Base-by-base conservation (phyloP, 2,797 vertebrate genomes). In the Hapalemur alaotrensis region DNA sequence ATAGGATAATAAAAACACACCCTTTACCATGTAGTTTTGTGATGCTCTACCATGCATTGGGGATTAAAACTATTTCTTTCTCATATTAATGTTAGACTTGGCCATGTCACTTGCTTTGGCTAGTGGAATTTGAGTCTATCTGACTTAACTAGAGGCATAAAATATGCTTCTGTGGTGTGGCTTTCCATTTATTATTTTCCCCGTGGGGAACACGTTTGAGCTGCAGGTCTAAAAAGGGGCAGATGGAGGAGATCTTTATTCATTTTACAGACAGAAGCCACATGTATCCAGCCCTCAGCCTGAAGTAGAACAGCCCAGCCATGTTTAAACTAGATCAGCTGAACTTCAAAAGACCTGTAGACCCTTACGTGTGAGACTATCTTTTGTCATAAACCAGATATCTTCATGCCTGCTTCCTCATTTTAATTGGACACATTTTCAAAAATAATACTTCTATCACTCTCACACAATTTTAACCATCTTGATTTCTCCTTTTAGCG, bases 131-230 rank as follows among this genome's bases (percentile, higher is more conserved):
- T 48, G 32, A 48, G 11, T 7, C 23, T 61, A 63, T 75, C 30
- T 69, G 4, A 59, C 30, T 43, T 38, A 43, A 86, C 43, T 1
- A 32, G 10, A 92, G 43, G 2, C 22, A 4, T 79, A 32, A 70
- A 70, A 20, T 54, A 76, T 52, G 3, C 1, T 52, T 63, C 23
- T 43, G 15, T 22, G 0, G 18, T 38, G 54, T 46, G 14, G 10
- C 4, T 82, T 52, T 20, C 7, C 4, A 15, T 61, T 7, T 65
- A 11, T 35, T 30, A 30, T 88, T 69, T n/a, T 5, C 14, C 25
- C 18, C 5, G 5, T 22, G 0, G 10, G 4, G 25, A 70, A 52
- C 2, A 32, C 14, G 18, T 11, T 15, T 90, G 10, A 65, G 0
- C 22, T 65, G 7, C 6, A 13, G 0, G 30, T 61, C 23, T 30